These are phyloP conservation scores for Amphibalanus amphitrite DNA, from an alignment of 1,140 invertebrate genomes.

Conservation along the genomic window DNA sequence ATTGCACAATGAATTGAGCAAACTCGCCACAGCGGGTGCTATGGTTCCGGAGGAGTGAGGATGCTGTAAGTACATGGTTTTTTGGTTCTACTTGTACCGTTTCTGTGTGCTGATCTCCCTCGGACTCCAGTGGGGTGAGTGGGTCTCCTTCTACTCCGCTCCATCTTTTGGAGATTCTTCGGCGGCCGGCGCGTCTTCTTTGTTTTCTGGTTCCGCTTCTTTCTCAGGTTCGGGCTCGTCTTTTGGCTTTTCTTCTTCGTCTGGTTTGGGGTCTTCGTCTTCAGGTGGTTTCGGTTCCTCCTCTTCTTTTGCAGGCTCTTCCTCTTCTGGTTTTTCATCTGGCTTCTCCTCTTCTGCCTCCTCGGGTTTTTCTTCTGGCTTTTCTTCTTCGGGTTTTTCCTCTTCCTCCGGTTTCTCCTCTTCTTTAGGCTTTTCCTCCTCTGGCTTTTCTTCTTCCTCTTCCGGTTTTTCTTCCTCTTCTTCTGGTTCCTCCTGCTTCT, in stretches of 20 bases:
- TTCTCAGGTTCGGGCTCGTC: not conserved
- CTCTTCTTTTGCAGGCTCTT: not conserved
- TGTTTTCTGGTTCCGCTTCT: not conserved
- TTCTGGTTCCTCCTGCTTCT: constrained; percentile 2
- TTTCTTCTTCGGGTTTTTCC: not conserved
- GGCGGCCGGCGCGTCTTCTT: not conserved
- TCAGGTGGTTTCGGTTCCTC: not conserved
- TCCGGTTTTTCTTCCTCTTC: constrained; percentile 3
- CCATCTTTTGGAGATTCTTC: too few species aligned
- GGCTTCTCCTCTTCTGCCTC: not conserved
- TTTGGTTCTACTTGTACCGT: too few species aligned
- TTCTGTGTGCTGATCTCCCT: too few species aligned
- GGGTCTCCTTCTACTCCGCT: too few species aligned
- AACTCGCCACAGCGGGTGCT: too few species aligned
- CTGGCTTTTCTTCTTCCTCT: not conserved
- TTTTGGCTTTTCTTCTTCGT: not conserved
- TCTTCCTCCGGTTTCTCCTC: not conserved
- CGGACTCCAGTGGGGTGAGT: too few species aligned
- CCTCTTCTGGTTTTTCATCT: not conserved
- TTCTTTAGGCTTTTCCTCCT: not conserved
- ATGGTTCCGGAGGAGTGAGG: too few species aligned
- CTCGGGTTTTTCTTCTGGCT: constrained; percentile 1
- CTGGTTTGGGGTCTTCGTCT: not conserved
- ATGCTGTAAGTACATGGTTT: too few species aligned
- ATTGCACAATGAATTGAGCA: too few species aligned